Evolutionary conservation across 92 coral and sea anemone genomes (phyloP), one percentile per base, ranked within the genome.

Genomic region (Zoanthus sansibaricus): DNA sequence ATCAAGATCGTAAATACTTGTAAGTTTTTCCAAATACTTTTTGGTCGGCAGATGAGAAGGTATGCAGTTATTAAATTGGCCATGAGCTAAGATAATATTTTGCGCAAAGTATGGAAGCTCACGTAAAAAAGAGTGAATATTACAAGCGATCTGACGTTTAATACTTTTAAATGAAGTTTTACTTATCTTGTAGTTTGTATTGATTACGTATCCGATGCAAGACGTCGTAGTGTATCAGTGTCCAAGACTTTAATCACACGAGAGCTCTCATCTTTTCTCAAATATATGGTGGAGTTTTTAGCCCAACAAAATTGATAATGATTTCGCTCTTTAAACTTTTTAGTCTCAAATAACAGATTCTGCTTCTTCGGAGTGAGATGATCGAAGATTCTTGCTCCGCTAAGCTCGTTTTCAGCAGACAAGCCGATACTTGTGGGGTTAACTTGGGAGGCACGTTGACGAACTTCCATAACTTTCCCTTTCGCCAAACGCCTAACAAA

Each of bases 181-280:
- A 66, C 71, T 66, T 66, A 66, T 66, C 32, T 66, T 66, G 25
- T 66, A 66, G 71, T 66, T 66, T 66, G 71, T 66, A 66, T 13
- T 66, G 20, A 66, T 66, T 66, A 66, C 71, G 71, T 66, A 66
- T 66, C 71, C 33, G 71, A 66, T 66, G 71, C 71, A 66, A 66
- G 71, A 66, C 0, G 32, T 66, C 71, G 20, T 66, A 25, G 71
- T 66, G 71, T 66, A 66, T 66, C 71, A 66, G 71, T 66, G 31
- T 66, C 71, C 71, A 66, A 66, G 30, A 66, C 71, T 66, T 66
- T 54, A 66, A 66, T 66, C 71, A 66, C 71, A 66, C 71, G 71
- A 66, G 71, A 66, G 18, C 15, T 13, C 18, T 13, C 18, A 66
- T 66, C 18, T 17, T 66, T 17, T 17, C 15, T 3, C 18, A 13